Percentiles rank a stretch among this genome's conserved stretches.
Evolutionary conservation across 2,888 invertebrate genomes (phyloP).

Genomic region (Zygogramma bicolorata): DNA sequence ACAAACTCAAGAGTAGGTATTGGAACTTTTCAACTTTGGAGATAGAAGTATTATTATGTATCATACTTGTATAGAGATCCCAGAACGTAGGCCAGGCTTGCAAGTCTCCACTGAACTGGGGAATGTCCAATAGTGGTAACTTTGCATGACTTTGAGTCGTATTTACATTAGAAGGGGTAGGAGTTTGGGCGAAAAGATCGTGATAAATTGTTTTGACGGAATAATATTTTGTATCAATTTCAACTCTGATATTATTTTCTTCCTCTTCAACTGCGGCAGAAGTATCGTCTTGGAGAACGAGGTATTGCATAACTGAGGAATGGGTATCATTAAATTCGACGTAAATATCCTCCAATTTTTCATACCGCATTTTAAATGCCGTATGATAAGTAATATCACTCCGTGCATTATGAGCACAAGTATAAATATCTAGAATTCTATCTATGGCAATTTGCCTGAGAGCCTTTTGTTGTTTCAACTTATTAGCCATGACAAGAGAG

Average conservation of each 20-base stretch:
- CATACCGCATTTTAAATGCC: too few species aligned
- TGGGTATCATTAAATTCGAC: too few species aligned
- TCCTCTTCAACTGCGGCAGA: not conserved
- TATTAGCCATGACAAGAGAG: too few species aligned
- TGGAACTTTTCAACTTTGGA: conserved; percentile 17
- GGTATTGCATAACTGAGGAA: too few species aligned
- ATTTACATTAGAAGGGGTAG: not conserved
- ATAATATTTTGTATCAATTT: conserved; percentile 2
- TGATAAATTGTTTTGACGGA: not conserved
- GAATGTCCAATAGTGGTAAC: not conserved
- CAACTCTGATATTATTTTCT: not conserved
- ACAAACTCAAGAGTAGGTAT: not conserved
- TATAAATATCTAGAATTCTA: too few species aligned
- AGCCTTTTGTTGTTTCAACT: too few species aligned
- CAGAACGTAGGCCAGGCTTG: conserved; percentile 8
- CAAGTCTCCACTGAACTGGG: not conserved
- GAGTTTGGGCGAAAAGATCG: not conserved
- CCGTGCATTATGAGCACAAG: too few species aligned
- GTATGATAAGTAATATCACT: too few species aligned
- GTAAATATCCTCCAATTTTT: too few species aligned
- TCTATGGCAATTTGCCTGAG: too few species aligned
- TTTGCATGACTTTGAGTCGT: not conserved
- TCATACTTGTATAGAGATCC: not conserved
- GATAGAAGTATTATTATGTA: too few species aligned
- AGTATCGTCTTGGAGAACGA: not conserved